A percentile compares a stretch with the other conserved stretches of the same genome.
phyloP scores from a whole-genome alignment of 2,797 vertebrate species.

The Lemur catta region DNA sequence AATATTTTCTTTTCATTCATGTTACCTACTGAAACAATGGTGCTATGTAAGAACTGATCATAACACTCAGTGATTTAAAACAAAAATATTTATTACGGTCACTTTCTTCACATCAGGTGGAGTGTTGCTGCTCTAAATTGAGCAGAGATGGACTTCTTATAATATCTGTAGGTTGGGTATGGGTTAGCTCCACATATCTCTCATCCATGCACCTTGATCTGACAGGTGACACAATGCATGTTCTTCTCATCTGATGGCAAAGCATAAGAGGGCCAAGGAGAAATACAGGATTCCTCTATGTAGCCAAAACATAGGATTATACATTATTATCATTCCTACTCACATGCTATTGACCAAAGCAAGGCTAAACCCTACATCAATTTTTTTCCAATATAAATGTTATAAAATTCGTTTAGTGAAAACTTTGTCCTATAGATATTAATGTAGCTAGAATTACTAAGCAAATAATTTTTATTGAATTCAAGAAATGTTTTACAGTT shows the following conservation, averaged over 20 bases:
- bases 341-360: not conserved
- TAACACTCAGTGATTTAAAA: not conserved
- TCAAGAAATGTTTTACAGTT: not conserved
- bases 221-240: not conserved
- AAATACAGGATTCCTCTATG: not conserved
- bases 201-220: not conserved
- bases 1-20: not conserved
- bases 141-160: not conserved
- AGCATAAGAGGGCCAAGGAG: not conserved
- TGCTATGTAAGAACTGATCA: not conserved
- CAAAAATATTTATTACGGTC: not conserved
- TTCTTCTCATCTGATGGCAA: not conserved
- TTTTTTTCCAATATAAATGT: not conserved
- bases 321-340: not conserved
- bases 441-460: not conserved
- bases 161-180: not conserved
- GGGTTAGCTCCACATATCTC: not conserved
- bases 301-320: not conserved
- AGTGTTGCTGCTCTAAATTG: not conserved
- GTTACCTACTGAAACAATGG: not conserved
- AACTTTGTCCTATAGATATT: not conserved
- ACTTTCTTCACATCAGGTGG: not conserved
- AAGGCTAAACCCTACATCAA: not conserved
- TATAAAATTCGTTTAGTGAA: not conserved
- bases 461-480: not conserved